Base-by-base conservation (phyloP, 2,888 invertebrate species). In the Rhorus exstirpatorius region DNA sequence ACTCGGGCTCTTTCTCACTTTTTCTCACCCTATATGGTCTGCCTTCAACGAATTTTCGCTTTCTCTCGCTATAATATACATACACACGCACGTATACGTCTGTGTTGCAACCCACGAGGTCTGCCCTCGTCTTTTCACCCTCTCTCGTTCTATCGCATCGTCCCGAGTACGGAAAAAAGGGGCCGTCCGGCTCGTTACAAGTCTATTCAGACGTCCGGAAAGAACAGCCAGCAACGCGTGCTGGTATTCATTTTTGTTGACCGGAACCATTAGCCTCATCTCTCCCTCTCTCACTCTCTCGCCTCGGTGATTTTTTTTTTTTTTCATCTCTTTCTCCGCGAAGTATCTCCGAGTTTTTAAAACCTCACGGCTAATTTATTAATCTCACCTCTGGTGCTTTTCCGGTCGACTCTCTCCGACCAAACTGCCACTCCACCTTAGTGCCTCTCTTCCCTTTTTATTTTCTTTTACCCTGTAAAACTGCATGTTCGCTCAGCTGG, bases 181-280 rank as follows among this genome's bases (percentile, higher is more conserved):
- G 84, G 83, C 86, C 84, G 89, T 87, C 88, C 87, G 88, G 88
- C 92, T 93, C 91, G 92, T 93, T 92, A 93, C 92, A 92, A 92
- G 90, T 92, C 92, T 91, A 93, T 92, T 93, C 92, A 92, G 89
- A 92, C 90, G 89, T 90, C 89, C 90, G 89, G 90, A 90, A 91
- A 90, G 90, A 90, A 85, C 82, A 79, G 72, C 65, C 53, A 83
- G 63, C 76, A 86, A 86, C 90, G 91, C 92, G 92, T 92, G 91
- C 90, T 90, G 90, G 89, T 90, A 92, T 92, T 92, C 91, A 91
- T 91, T 89, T n/a, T 90, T 89, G 88, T 90, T 90, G 91, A 92
- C 91, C 91, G 91, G 89, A 91, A 92, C 90, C 89, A 88, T 90
- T 90, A 90, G 87, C 89, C 88, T 85, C 83, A 83, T 87, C 85